These are phyloP conservation scores for Diphyllodes magnificus DNA, from an alignment of 2,113 vertebrate genomes.

Conservation along the genomic window DNA sequence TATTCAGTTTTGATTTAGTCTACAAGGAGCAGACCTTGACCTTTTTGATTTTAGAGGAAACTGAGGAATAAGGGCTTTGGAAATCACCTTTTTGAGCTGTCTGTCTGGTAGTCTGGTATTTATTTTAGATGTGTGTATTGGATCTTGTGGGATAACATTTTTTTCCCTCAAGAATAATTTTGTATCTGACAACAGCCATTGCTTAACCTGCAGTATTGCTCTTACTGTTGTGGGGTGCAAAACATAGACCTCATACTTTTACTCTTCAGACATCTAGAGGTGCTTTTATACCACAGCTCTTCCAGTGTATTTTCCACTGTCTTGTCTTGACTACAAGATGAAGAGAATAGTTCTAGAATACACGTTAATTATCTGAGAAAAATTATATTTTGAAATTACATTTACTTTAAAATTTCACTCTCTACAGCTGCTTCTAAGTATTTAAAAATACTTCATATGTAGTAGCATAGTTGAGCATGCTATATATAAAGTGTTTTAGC, in stretches of 20 bases:
- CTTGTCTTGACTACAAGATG: not conserved
- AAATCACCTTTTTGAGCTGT: not conserved
- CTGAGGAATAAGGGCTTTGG: not conserved
- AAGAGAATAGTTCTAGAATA: not conserved
- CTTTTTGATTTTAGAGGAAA: not conserved
- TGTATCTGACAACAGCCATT: not conserved
- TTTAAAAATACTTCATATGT: not conserved
- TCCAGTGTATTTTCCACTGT: not conserved
- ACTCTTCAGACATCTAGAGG: not conserved
- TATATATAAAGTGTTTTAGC: not conserved
- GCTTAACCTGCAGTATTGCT: not conserved
- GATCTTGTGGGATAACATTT: not conserved
- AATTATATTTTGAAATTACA: not conserved
- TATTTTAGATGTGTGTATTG: not conserved
- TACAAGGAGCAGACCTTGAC: not conserved
- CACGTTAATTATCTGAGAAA: not conserved
- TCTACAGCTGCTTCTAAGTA: not conserved
- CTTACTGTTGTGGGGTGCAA: not conserved
- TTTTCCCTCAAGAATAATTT: not conserved
- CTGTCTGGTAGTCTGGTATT: not conserved
- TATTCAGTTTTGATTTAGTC: not conserved
- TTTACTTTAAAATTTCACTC: not conserved
- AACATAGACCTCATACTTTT: not conserved
- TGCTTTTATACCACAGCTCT: not conserved
- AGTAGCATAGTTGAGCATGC: not conserved